Conservation (phyloP, 2,113 vertebrate species). For the Oreotragus oreotragus region DNA sequence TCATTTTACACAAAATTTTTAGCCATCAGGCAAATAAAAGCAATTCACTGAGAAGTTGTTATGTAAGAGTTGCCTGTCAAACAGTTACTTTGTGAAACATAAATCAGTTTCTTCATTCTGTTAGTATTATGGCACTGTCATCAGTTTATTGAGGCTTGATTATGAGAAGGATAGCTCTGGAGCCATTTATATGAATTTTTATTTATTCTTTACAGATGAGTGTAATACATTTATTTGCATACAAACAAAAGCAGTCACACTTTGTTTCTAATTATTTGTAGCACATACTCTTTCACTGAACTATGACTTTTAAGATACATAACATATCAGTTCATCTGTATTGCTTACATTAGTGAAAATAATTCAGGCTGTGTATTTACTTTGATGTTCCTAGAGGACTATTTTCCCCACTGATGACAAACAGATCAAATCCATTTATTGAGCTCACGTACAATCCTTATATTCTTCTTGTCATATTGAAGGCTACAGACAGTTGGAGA, state of each 20-base stretch:
- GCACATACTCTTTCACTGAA: background rate
- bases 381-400: background rate
- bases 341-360: conserved; percentile 1
- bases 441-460: background rate
- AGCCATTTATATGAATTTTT: background rate
- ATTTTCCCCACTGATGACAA: background rate
- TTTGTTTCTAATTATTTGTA: conserved; percentile 25
- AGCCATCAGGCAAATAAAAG: background rate
- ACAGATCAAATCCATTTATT: background rate
- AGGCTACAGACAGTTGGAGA: background rate
- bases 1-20: background rate
- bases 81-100: background rate
- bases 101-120: background rate
- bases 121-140: background rate
- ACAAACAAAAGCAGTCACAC: background rate
- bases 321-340: background rate
- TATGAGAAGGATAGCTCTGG: background rate
- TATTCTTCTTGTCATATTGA: background rate
- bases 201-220: conserved; percentile 14
- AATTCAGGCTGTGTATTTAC: background rate
- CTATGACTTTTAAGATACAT: background rate
- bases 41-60: background rate
- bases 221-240: background rate
- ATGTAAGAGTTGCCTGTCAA: background rate
- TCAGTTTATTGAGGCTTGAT: background rate